A percentile compares a stretch with the other conserved stretches of the same genome.
Evolutionary conservation across 2,113 vertebrate genomes (phyloP).

Genomic region (Noctilio leporinus): DNA sequence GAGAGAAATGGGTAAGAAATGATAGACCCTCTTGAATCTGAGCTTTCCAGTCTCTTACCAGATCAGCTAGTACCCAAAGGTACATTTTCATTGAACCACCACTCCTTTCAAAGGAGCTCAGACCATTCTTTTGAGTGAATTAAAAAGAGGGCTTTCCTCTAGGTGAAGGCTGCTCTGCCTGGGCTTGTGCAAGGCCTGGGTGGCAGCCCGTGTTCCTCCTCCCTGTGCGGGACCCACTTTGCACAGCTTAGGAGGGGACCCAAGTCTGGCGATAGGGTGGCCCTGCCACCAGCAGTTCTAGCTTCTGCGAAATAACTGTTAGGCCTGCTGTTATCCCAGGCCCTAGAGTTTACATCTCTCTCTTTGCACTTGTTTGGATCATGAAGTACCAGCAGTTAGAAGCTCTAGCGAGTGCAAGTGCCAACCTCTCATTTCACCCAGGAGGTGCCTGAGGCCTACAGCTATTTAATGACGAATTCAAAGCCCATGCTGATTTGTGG

Average conservation of each 20-base stretch:
- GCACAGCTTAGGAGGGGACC: neutral
- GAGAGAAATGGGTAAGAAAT: neutral
- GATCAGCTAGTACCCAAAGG: neutral
- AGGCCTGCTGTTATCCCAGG: neutral
- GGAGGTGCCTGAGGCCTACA: neutral
- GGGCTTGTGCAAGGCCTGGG: rapidly evolving
- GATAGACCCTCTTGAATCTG: neutral
- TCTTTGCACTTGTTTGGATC: neutral
- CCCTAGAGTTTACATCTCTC: neutral
- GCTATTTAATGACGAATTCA: neutral
- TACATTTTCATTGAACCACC: neutral
- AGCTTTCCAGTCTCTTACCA: neutral
- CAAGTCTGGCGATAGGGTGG: neutral
- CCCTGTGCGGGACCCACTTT: neutral
- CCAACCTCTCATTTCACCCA: neutral
- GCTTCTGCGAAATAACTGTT: conserved; percentile 1
- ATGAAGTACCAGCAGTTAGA: neutral
- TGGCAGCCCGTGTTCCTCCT: neutral
- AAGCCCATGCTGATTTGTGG: neutral
- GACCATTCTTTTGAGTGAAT: neutral
- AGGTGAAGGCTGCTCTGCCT: neutral
- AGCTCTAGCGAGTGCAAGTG: neutral
- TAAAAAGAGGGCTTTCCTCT: neutral
- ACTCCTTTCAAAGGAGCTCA: neutral
- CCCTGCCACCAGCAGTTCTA: neutral